These are phyloP conservation scores for Dendronephthya gigantea DNA, from an alignment of 64 coral and sea anemone species.

Conservation along the genomic window DNA sequence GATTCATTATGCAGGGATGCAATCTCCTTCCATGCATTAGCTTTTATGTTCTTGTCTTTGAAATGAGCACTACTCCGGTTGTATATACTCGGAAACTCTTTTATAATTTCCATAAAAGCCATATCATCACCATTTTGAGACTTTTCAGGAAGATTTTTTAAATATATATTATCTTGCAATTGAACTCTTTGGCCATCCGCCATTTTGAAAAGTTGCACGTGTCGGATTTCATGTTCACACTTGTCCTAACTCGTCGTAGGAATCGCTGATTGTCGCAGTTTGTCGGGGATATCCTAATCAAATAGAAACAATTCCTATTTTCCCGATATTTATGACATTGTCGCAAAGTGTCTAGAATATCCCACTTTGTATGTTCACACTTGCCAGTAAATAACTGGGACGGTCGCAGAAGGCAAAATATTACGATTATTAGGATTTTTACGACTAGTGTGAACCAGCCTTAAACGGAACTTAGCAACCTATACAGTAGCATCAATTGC, in stretches of 20 bases:
- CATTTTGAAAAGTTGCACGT: not conserved
- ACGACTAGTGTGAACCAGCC: not conserved
- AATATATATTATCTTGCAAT: not conserved
- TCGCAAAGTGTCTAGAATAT: constrained; percentile 16
- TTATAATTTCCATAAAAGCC: constrained; percentile 22
- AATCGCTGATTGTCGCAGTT: not conserved
- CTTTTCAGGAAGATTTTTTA: not conserved
- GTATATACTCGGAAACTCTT: constrained; percentile 22
- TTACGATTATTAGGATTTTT: not conserved
- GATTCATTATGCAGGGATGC: not conserved
- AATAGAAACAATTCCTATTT: constrained; percentile 27
- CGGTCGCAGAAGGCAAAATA: not conserved
- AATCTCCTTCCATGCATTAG: constrained; percentile 22
- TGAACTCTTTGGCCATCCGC: not conserved
- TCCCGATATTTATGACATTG: not conserved
- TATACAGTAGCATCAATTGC: no score
- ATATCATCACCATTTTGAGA: constrained; percentile 2
- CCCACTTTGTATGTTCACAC: constrained; percentile 7
- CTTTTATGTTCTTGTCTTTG: constrained; percentile 36
- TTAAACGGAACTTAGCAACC: no score
- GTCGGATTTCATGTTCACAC: not conserved
- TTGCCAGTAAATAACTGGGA: constrained; percentile 10
- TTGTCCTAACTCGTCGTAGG: not conserved
- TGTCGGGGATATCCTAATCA: constrained; percentile 15
- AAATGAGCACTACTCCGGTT: constrained; percentile 21